Evolutionary conservation across 2,113 vertebrate species (phyloP), one percentile per base, ranked within the genome.

Genomic region (Oceanites oceanicus): DNA sequence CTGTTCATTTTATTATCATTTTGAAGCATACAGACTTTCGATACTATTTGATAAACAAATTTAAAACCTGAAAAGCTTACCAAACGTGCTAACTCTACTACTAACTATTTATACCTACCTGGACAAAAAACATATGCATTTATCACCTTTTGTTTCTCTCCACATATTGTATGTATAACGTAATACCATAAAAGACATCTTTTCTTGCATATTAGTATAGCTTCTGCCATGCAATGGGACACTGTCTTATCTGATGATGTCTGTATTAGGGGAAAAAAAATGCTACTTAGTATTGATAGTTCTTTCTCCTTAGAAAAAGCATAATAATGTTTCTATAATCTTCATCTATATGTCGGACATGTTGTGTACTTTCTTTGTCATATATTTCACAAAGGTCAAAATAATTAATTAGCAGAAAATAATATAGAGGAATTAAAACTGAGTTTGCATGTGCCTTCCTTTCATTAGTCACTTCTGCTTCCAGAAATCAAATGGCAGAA

Each of bases 401-500:
- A 58, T 62, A 72, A 90, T 76, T 70, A 55, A 93, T 78, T 85
- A 93, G 73, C 7, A 5, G 71, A 66, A 88, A 93, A 86, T 85
- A 53, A 61, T 59, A 65, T 3, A 86, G n/a, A 82, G 74, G 82
- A 84, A 94, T 92, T 94, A 91, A 77, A 73, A 23, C 49, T 6
- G 19, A 78, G 58, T 68, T 30, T 88, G 78, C 82, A 74, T 52
- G 77, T n/a, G 52, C 68, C 86, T 94, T 68, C 73, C 80, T 74
- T 96, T 88, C 87, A 96, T 96, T 92, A 95, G 94, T 68, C 89
- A 92, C 80, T 92, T 71, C 78, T 95, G 91, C 90, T 82, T 93
- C 30, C 86, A 95, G 93, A 96, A 91, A 76, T 96, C 91, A 91
- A 97, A 95, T 86, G 84, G 92, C 84, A 95, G 92, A 84, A 96